Conservation (phyloP, 2,113 vertebrate species). For the Rhipidura dahli region DNA sequence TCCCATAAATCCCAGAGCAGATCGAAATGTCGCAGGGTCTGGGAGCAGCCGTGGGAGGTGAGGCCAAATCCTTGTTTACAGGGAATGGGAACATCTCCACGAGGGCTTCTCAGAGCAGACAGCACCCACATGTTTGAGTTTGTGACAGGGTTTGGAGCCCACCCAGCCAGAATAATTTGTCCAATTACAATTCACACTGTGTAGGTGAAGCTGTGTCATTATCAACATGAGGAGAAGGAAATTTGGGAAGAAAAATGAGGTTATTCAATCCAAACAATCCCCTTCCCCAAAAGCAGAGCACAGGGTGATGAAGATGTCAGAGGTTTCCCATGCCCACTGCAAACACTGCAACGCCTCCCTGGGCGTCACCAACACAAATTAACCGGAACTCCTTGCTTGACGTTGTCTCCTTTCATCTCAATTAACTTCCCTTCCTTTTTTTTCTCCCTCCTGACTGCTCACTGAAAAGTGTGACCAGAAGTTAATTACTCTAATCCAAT, state of each 20-base stretch:
- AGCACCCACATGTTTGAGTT: neutral
- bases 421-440: constrained; percentile 22
- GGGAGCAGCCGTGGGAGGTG: neutral
- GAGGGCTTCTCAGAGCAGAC: neutral
- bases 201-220: neutral
- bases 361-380: neutral
- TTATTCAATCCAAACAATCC: neutral
- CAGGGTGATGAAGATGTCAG: neutral
- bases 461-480: constrained; percentile 22
- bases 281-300: neutral
- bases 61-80: neutral
- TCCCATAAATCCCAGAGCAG: neutral
- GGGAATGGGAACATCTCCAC: neutral
- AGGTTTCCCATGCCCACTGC: neutral
- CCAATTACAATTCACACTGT: neutral
- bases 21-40: neutral
- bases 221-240: neutral
- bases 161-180: neutral
- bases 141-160: neutral
- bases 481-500: constrained; percentile 57
- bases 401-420: constrained; percentile 27
- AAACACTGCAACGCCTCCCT: neutral
- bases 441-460: constrained; percentile 8
- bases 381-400: neutral
- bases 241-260: neutral